Base-by-base conservation (phyloP, 2,888 invertebrate genomes). In the Thymelicus acteon region DNA sequence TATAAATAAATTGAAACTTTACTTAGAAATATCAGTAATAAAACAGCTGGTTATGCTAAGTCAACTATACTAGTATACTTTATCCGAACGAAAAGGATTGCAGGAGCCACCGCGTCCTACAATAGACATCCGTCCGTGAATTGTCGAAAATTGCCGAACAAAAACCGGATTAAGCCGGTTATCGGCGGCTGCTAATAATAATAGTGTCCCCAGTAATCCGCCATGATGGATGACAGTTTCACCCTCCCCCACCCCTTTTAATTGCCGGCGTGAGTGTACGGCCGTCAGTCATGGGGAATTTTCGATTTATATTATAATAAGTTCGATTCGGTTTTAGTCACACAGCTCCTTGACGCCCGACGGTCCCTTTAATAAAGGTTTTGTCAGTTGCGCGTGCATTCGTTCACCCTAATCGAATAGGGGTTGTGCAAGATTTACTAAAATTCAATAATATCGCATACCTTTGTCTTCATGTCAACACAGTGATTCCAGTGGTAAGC, bases 251-350 rank as follows among this genome's bases (percentile, higher is more conserved):
- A 90, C 92, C 92, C 92, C 91, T 91, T 92, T 92, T 93, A 92
- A 93, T 92, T 93, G 93, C 85, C 86, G 73, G 83, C 85, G 84
- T 86, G 86, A 85, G 84, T 85, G 82, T 80, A 82, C 85, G 84
- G 78, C 85, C 85, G 89, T 90, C 89, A 89, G 83, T 89, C 90
- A 88, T 82, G 82, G 80, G 75, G 82, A 83, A 83, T 85, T 90
- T 90, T 87, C 92, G 85, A 92, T 93, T 91, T 92, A 91, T 92
- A 93, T 92, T 92, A 92, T 92, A 92, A 92, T 93, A 88, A 89
- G 91, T 88, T 90, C 82, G 82, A 84, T 82, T 81, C 48, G 54
- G 75, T 78, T 79, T 77, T 69, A 69, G 69, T 75, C 77, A 79
- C 77, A 79, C 73, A 73, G 72, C 77, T 78, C 75, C 80, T 80